phyloP scores from a whole-genome alignment of 2,888 invertebrate species.

The Apoda limacodes region DNA sequence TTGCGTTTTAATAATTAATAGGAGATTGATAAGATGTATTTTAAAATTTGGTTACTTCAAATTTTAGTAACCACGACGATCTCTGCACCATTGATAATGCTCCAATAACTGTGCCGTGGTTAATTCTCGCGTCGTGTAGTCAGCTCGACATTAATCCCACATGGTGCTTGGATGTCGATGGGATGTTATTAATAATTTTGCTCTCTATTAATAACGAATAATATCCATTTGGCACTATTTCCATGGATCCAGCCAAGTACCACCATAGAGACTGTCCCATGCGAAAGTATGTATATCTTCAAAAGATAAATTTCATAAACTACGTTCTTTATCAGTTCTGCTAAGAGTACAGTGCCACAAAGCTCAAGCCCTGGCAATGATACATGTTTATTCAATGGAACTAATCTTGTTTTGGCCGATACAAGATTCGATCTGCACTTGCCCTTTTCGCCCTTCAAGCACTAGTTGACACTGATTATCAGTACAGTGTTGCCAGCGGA shows the following conservation, averaged over 20 bases:
- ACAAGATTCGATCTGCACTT: no score
- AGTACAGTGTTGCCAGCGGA: no score
- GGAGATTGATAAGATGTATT: conserved; percentile 1
- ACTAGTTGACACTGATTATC: no score
- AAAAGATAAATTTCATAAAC: not conserved
- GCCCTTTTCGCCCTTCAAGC: no score
- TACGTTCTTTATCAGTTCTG: not conserved
- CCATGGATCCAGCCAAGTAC: no score
- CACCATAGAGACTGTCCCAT: not conserved
- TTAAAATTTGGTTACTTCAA: not conserved
- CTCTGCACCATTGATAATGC: conserved; percentile 5
- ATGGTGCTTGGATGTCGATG: not conserved
- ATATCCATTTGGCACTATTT: no score
- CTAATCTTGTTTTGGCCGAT: conserved; percentile 1
- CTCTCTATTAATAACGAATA: not conserved
- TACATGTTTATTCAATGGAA: not conserved
- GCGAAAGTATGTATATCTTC: not conserved
- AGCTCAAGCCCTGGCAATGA: no score
- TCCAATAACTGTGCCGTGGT: no score
- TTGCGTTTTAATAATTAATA: no score
- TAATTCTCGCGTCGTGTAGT: no score
- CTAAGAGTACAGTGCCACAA: not conserved
- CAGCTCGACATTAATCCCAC: no score
- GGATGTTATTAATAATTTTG: not conserved
- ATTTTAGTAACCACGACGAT: conserved; percentile 2